Evolutionary conservation across 23 tunicate genomes (phyloP).

Genomic region (Ascidia mentula): DNA sequence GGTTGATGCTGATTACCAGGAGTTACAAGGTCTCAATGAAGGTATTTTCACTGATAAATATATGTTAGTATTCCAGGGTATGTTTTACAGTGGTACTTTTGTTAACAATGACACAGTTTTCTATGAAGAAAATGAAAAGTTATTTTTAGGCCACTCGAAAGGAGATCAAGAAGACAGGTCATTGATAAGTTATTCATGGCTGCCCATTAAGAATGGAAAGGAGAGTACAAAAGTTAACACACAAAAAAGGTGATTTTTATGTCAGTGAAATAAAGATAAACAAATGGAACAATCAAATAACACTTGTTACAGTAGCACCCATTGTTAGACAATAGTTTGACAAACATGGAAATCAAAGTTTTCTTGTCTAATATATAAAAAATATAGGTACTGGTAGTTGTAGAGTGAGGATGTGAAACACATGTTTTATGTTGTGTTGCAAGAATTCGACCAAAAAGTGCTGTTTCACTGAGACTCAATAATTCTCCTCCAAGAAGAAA

Average conservation of each 20-base stretch:
- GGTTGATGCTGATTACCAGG: slow-evolving; percentile 2
- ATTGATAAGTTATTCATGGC: not conserved
- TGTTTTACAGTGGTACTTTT: not conserved
- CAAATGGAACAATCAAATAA: too few species aligned
- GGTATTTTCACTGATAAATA: not conserved
- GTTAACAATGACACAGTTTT: not conserved
- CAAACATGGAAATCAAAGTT: too few species aligned
- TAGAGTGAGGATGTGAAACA: too few species aligned
- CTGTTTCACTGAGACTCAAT: not conserved
- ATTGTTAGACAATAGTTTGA: too few species aligned
- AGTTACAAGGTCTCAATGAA: not conserved
- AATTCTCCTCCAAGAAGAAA: not conserved
- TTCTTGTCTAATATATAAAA: too few species aligned
- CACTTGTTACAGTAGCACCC: too few species aligned
- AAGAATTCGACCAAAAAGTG: not conserved
- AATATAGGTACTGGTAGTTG: too few species aligned
- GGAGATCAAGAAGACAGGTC: not conserved
- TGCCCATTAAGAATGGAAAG: not conserved
- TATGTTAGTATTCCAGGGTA: not conserved
- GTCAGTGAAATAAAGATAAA: too few species aligned
- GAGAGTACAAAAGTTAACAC: not conserved
- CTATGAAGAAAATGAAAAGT: not conserved
- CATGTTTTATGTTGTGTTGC: too few species aligned
- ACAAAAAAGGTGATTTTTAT: not conserved
- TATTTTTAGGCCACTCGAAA: not conserved